Conservation (phyloP, 2,888 invertebrate species). For the Nesidiocoris tenuis region DNA sequence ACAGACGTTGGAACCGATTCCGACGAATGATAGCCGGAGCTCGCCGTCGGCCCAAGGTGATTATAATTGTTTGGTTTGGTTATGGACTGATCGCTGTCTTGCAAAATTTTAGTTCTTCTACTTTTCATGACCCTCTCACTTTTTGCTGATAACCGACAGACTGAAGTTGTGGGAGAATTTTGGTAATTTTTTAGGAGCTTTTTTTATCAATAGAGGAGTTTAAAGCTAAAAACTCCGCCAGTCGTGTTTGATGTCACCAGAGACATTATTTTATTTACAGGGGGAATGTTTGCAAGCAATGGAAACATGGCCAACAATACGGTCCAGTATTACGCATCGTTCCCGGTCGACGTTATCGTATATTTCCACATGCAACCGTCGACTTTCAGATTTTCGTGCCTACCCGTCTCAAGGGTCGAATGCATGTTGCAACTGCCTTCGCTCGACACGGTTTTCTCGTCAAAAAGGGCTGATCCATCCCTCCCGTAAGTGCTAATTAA, state of each 20-base stretch:
- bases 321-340: constrained; percentile 80
- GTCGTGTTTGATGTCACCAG: no score
- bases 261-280: no score
- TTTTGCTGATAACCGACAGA: no score
- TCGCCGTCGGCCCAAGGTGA: constrained; percentile 50
- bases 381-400: constrained; percentile 91
- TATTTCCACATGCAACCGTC: constrained; percentile 98
- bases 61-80: no score
- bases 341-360: constrained; percentile 97
- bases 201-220: no score
- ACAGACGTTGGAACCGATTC: constrained; percentile 94
- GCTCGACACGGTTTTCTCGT: constrained; percentile 95
- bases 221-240: no score
- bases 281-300: constrained; percentile 46
- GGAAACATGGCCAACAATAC: constrained; percentile 39
- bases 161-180: no score
- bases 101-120: no score
- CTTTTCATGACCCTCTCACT: no score
- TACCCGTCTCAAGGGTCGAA: constrained; percentile 92
- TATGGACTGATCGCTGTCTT: no score
- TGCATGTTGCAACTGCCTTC: constrained; percentile 94
- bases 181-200: no score
- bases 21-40: constrained; percentile 56
- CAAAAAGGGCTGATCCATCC: constrained; percentile 81
- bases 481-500: constrained; percentile 52